Conservation (phyloP, 2,113 vertebrate species). For the Narcine bancroftii region DNA sequence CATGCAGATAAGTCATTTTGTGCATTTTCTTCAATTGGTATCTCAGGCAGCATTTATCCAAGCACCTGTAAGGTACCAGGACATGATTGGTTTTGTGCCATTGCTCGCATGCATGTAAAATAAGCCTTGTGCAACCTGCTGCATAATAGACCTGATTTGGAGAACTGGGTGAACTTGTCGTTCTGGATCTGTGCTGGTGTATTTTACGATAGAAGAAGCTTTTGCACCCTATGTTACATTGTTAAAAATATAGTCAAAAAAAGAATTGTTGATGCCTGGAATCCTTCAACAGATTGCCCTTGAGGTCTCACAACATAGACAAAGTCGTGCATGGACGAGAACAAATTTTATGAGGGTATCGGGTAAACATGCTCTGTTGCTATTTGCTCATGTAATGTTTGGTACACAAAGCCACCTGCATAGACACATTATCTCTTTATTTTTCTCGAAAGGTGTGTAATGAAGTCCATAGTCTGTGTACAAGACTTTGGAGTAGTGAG, state of each 20-base stretch:
- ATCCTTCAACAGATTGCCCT: not conserved
- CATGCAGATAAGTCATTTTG: not conserved
- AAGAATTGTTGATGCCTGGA: not conserved
- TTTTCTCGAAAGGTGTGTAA: not conserved
- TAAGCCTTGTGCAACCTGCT: not conserved
- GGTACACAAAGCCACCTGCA: not conserved
- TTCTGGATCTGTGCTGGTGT: not conserved
- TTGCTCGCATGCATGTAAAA: not conserved
- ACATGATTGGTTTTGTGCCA: not conserved
- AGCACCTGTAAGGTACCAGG: not conserved
- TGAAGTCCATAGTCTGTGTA: not conserved
- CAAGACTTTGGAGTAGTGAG: too few species aligned
- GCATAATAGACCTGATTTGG: not conserved
- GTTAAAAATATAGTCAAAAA: not conserved
- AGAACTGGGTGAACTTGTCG: too few species aligned
- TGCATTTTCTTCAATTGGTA: not conserved
- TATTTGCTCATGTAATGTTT: too few species aligned
- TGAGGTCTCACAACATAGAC: not conserved
- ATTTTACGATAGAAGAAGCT: too few species aligned
- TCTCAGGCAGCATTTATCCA: too few species aligned
- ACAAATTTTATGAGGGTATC: not conserved
- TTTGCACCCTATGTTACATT: not conserved
- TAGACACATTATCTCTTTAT: not conserved
- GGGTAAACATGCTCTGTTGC: not conserved
- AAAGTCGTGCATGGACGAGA: not conserved